A percentile compares a stretch with the other conserved stretches of the same genome.
Evolutionary conservation across 2,888 invertebrate species (phyloP).

Genomic region (Cheilosia impressa): DNA sequence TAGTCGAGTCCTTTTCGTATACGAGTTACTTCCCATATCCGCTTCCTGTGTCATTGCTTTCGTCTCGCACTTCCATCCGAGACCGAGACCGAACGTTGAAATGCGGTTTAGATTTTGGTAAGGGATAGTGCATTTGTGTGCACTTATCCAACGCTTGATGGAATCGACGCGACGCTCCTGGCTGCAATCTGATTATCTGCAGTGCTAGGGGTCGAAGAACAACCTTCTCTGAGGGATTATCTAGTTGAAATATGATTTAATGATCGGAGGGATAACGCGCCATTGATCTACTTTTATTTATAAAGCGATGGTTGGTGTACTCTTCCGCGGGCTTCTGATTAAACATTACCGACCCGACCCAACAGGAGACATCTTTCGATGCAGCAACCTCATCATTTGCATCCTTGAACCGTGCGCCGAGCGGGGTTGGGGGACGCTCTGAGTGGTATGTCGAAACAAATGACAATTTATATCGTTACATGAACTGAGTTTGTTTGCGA

Average conservation of each 20-base stretch:
- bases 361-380: constrained; percentile 22
- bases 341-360: constrained; percentile 30
- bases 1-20: constrained; percentile 60
- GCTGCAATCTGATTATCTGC: constrained; percentile 21
- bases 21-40: neutral
- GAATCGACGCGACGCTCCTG: neutral
- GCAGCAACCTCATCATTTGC: constrained; percentile 41
- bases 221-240: constrained; percentile 16
- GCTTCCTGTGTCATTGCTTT: constrained; percentile 30
- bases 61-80: constrained; percentile 17
- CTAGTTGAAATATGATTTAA: constrained; percentile 55
- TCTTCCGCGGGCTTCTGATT: constrained; percentile 2
- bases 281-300: constrained; percentile 52
- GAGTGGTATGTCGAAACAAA: neutral
- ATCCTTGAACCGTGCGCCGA: constrained; percentile 13
- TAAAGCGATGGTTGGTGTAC: constrained; percentile 26
- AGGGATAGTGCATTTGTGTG: constrained; percentile 23
- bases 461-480: neutral
- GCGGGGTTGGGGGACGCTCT: neutral
- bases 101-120: constrained; percentile 61
- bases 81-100: constrained; percentile 35
- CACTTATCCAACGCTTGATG: neutral
- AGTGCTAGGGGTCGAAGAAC: neutral
- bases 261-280: constrained; percentile 39
- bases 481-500: constrained; percentile 33